Evolutionary conservation across 2,888 invertebrate genomes (phyloP), one percentile per base, ranked within the genome.

Genomic region (Proisotoma minuta): DNA sequence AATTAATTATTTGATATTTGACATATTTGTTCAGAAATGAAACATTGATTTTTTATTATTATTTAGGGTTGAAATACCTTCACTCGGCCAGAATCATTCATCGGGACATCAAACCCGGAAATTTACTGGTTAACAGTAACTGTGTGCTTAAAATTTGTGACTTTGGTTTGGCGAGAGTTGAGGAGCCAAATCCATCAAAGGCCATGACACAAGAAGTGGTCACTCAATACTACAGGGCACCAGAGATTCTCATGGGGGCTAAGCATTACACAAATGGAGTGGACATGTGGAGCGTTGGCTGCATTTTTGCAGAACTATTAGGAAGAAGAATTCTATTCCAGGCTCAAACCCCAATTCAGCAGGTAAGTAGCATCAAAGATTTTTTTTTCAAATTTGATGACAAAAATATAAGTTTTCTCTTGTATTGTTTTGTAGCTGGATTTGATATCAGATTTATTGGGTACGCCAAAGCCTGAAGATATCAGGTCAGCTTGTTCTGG

Each of bases 181-280:
- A 96, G 81, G 98, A 99, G 78, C 91, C 92, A 1, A 93, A 95
- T 78, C 87, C 88, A 76, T 86, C 86, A 76, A 89, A 91, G 79
- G 89, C 91, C 79, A 98, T 99, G 98, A 99, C 99, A 34, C 98
- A 98, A 80, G 99, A 99, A 81, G 99, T 99, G 68, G 99, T 99
- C 67, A 99, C 99, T 72, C 99, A 99, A 82, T 99, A 99, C 82
- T 99, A 99, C 81, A 86, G 99, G 71, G 96, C 98, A 23, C 99
- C 99, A 0, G 99, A 99, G 82, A 93, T 99, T 75, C 83, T 99
- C 65, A 98, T 99, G 97, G 99, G 99, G 28, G 95, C 98, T 28
- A 88, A 91, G 75, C 95, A 97, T 78, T 99, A 99, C 81, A 89
- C 92, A 5, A 90, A 91, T 10, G 93, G 96, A 3, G 94, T 99